Evolutionary conservation across 2,888 invertebrate genomes (phyloP).

Genomic region (Tetramorium bicarinatum): DNA sequence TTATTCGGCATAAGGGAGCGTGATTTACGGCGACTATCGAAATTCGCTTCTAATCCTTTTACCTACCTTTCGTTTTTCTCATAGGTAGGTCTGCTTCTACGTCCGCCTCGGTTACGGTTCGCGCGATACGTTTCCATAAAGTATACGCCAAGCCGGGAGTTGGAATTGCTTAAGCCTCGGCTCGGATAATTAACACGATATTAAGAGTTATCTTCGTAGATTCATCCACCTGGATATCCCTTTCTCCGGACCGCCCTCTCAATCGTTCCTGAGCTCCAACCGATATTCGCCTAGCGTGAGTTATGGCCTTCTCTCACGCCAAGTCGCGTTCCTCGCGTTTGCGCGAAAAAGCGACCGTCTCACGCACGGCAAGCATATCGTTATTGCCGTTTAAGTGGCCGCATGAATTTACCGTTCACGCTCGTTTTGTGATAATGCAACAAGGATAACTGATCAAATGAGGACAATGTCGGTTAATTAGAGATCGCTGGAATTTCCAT

Average conservation of each 20-base stretch:
- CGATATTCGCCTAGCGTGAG: conserved; percentile 74
- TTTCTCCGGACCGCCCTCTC: background rate
- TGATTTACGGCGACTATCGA: conserved; percentile 51
- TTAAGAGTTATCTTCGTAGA: conserved; percentile 75
- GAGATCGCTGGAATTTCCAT: background rate
- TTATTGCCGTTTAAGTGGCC: conserved; percentile 56
- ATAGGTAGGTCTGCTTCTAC: background rate
- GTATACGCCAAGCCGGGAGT: conserved; percentile 68
- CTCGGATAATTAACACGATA: conserved; percentile 79
- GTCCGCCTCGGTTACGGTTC: conserved; percentile 9
- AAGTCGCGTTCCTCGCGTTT: conserved; percentile 59
- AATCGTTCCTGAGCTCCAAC: conserved; percentile 19
- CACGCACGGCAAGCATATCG: conserved; percentile 47
- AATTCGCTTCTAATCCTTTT: conserved; percentile 40
- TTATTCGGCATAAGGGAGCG: conserved; percentile 14
- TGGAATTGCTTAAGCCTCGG: conserved; percentile 72
- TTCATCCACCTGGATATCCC: conserved; percentile 65
- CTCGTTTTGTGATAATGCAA: conserved; percentile 12
- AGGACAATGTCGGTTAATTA: conserved; percentile 8
- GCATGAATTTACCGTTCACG: conserved; percentile 21
- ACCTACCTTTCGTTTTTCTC: conserved; percentile 38
- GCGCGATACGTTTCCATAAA: conserved; percentile 64
- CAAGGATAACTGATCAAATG: conserved; percentile 14
- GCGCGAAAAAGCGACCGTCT: conserved; percentile 50
- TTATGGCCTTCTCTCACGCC: conserved; percentile 77